These are phyloP conservation scores for Brienomyrus longianalis DNA, from an alignment of 2,113 vertebrate genomes.

Conservation along the genomic window DNA sequence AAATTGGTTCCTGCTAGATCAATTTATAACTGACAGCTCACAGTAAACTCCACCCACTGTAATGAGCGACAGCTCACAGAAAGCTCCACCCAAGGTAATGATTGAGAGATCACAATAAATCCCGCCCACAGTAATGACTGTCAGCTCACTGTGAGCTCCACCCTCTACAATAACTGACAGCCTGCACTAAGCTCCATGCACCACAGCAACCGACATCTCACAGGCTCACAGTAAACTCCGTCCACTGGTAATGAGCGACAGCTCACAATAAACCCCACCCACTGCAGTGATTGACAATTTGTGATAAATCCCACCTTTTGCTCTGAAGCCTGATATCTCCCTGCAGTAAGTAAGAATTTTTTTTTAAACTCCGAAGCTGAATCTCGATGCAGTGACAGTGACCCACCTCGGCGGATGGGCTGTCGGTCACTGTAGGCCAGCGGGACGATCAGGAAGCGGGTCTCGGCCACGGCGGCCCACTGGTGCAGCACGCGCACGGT, in stretches of 20 bases:
- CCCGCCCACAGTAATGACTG: neutral
- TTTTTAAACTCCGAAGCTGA: neutral
- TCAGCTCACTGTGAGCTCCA: neutral
- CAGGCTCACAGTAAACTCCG: no score
- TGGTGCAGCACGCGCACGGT: constrained; percentile 87
- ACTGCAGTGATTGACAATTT: neutral
- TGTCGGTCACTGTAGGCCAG: constrained; percentile 80
- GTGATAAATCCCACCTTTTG: neutral
- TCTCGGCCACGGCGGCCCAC: constrained; percentile 91
- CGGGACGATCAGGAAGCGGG: constrained; percentile 82
- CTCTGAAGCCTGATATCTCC: neutral
- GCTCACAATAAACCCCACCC: neutral
- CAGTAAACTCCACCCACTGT: neutral
- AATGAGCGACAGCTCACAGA: neutral
- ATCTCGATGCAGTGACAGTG: neutral
- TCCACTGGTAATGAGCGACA: neutral
- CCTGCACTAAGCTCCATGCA: neutral
- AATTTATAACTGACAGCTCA: neutral
- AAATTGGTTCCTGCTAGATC: neutral
- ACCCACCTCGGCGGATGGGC: constrained; percentile 82
- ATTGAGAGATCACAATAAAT: neutral
- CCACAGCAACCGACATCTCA: neutral
- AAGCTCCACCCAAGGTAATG: neutral
- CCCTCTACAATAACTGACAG: neutral
- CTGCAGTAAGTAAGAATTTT: neutral